These are phyloP conservation scores for Cynaeus angustus DNA, from an alignment of 2,888 invertebrate species.

Conservation along the genomic window DNA sequence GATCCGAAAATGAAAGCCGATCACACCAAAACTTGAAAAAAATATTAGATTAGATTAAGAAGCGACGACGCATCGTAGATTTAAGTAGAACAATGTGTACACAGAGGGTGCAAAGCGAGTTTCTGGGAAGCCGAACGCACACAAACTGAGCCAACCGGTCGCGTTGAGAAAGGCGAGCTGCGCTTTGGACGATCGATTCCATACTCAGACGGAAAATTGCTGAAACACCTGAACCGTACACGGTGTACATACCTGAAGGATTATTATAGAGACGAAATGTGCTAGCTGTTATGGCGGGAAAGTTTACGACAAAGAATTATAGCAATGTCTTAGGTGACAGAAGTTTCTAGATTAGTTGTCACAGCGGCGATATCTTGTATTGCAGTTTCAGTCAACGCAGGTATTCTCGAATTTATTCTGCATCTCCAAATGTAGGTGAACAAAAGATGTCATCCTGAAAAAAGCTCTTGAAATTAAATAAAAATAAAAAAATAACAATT, in stretches of 20 bases:
- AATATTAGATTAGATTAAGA: slow-evolving; percentile 33
- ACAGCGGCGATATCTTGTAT: not conserved
- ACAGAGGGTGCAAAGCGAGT: slow-evolving; percentile 62
- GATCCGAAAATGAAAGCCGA: slow-evolving; percentile 21
- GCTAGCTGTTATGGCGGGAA: not conserved
- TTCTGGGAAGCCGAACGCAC: slow-evolving; percentile 62
- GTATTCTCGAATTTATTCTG: no score
- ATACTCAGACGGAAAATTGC: slow-evolving; percentile 62
- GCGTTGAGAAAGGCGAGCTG: slow-evolving; percentile 54
- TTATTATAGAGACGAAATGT: slow-evolving; percentile 11
- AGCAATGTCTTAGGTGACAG: not conserved
- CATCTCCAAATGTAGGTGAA: no score
- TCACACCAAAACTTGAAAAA: slow-evolving; percentile 47
- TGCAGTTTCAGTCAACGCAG: no score
- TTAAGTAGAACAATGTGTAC: slow-evolving; percentile 39
- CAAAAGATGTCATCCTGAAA: no score
- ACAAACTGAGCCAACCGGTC: slow-evolving; percentile 61
- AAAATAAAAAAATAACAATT: no score
- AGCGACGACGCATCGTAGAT: slow-evolving; percentile 43
- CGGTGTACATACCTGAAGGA: slow-evolving; percentile 31
- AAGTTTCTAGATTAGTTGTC: not conserved
- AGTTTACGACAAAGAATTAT: not conserved
- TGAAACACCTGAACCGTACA: slow-evolving; percentile 56
- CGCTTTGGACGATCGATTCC: slow-evolving; percentile 63
- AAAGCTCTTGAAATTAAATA: no score